phyloP scores from a whole-genome alignment of 53 echinoderm and acorn worm genomes.

The Astropecten irregularis region DNA sequence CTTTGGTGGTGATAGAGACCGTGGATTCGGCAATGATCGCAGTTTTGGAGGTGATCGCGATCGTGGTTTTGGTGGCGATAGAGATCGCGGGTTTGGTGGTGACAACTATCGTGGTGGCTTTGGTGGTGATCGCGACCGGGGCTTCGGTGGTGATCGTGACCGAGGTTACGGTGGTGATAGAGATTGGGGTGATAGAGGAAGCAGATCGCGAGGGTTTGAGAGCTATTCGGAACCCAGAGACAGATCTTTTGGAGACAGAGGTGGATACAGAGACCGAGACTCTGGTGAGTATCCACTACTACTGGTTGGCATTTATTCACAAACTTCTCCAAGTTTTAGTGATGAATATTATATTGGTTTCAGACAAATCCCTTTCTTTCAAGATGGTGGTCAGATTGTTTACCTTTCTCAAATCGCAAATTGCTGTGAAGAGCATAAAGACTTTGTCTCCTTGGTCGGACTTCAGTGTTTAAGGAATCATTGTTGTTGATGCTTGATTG shows the following conservation, averaged over 20 bases:
- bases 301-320: no score
- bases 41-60: slow-evolving; percentile 12
- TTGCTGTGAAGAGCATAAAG: no score
- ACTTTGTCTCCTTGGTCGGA: no score
- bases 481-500: no score
- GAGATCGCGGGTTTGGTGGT: slow-evolving; percentile 38
- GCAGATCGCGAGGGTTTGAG: slow-evolving; percentile 29
- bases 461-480: no score
- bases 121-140: slow-evolving; percentile 27
- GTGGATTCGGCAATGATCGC: slow-evolving; percentile 45
- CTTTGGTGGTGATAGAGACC: slow-evolving; percentile 33
- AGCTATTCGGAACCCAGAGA: slow-evolving; percentile 30
- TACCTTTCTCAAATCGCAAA: no score
- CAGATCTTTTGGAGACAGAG: slow-evolving; percentile 23
- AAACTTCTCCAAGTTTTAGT: no score
- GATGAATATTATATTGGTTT: no score
- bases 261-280: slow-evolving; percentile 42
- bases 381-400: no score
- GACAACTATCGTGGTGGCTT: slow-evolving; percentile 61
- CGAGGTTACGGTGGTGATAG: slow-evolving; percentile 64
- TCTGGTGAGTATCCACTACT: neutral
- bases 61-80: slow-evolving; percentile 14
- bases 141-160: slow-evolving; percentile 55
- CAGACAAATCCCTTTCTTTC: no score
- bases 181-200: slow-evolving; percentile 54